Evolutionary conservation across 2,797 vertebrate genomes (phyloP), one percentile per base, ranked within the genome.

Genomic region (Todus mexicanus): DNA sequence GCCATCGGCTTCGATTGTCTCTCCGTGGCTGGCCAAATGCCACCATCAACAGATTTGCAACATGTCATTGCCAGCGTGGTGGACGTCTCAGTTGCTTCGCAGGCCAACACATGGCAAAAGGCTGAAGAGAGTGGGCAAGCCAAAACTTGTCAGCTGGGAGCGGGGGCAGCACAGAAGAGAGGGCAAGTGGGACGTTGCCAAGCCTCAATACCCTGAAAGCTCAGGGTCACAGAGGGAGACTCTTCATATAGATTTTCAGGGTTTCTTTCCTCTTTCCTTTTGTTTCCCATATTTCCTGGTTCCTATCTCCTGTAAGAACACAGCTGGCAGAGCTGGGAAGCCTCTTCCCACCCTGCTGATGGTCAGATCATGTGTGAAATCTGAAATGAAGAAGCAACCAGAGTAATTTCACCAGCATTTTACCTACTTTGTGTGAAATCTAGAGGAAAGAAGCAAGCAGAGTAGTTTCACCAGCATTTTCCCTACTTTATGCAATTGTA

Each of bases 11-110:
- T 38, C 5, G 31, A 18, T 63, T 38, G 47, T 35, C 51, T 75
- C 72, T 51, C 26, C 2, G 59, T 11, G 51, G n/a, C 18, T 75
- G 70, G 77, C 51, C 37, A 25, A 42, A 18, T 3, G 59, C 70
- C 63, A 22, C 0, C 3, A n/a, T 29, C 45, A 15, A 4, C 81
- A 65, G 81, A 20, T 38, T n/a, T 31, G 65, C 64, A 33, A n/a
- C 15, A 3, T 0, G 1, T 33, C 5, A 20, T 4, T 78, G 73
- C 47, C 56, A 54, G 33, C 5, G 20, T 51, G 31, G n/a, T 1
- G 3, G 56, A 51, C 6, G 35, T 26, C 77, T 35, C 38, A 0
- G 48, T 14, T 3, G 0, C 59, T 42, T 70, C 59, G 56, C 78
- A n/a, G 63, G 54, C 38, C 26, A 43, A 9, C 16, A 15, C 2